Conservation (phyloP, 30 jellyfish, hydroid and myxozoan genomes). For the Pseudorhiza aurosa region DNA sequence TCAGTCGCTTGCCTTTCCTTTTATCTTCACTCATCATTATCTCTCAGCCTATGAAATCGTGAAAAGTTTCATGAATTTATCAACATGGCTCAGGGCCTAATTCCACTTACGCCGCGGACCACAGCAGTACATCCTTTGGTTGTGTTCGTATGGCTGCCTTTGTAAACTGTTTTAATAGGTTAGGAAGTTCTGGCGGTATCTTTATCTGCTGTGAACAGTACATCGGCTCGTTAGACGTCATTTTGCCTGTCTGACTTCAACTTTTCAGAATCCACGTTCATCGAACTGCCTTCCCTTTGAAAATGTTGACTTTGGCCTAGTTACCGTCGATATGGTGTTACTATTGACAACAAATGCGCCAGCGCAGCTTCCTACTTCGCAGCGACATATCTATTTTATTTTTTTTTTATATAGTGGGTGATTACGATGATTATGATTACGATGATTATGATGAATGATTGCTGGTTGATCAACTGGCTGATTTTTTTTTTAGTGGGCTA, state of each 20-base stretch:
- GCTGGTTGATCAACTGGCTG: too few species aligned
- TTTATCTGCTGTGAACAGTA: constrained; percentile 89
- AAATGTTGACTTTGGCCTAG: constrained; percentile 9
- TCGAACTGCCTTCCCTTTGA: not conserved
- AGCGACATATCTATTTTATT: too few species aligned
- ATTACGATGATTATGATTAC: too few species aligned
- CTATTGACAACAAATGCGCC: constrained; percentile 1
- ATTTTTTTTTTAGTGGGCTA: too few species aligned
- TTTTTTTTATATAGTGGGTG: too few species aligned
- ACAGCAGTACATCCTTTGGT: constrained; percentile 88
- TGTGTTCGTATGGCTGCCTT: constrained; percentile 97
- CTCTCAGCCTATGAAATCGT: too few species aligned
- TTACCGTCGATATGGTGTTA: not conserved
- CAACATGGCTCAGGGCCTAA: too few species aligned
- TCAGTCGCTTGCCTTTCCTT: too few species aligned
- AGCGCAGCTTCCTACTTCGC: too few species aligned
- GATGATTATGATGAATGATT: too few species aligned
- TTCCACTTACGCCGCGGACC: constrained; percentile 81
- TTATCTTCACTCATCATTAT: too few species aligned
- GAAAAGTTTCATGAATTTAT: too few species aligned
- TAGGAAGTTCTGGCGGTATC: constrained; percentile 98
- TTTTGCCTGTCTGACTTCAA: not conserved
- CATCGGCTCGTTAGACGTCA: constrained; percentile 90
- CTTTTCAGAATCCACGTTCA: not conserved
- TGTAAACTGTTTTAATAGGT: constrained; percentile 90